Evolutionary conservation across 2,888 invertebrate species (phyloP), one percentile per base, ranked within the genome.

Genomic region (Agrotis ipsilon): DNA sequence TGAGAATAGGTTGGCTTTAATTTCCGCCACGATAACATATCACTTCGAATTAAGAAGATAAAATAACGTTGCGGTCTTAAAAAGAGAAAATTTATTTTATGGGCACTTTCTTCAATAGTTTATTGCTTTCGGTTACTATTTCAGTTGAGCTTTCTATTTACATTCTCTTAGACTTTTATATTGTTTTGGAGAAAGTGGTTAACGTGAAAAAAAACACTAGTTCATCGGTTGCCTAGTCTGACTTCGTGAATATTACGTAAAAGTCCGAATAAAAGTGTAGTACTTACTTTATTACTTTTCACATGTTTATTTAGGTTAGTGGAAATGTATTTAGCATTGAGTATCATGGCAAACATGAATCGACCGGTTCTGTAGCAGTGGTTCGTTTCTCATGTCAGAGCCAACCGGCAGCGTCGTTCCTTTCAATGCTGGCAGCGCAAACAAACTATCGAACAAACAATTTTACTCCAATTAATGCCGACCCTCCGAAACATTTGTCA

Each of bases 381-480:
- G 63, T 80, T 79, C 75, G 79, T 76, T 78, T 79, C 81, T 80
- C 80, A 75, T 80, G 78, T 81, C 80, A 74, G 72, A 75, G 65
- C 67, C 64, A 82, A 78, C 73, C 65, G 70, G 75, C 32, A 75
- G 49, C 72, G 61, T 65, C 67, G 60, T 77, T 62, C 67, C 74
- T 69, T 81, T 80, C 68, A 64, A 63, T 72, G 55, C 72, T 82
- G 68, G 70, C 70, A 72, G 55, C 64, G 73, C 80, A 74, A 76
- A 80, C 82, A 76, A 81, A 80, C 81, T 81, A 79, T 73, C 68
- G 69, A 70, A 72, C 74, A 84, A 80, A 84, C 81, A 81, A 77
- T 83, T 86, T 83, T 83, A 78, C 72, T 86, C 63, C 82, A 84
- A 85, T 86, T 86, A 83, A 83, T 81, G 76, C 75, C 43, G 60